Conservation (phyloP, 2,888 invertebrate genomes). For the Caenorhabditis sp. region DNA sequence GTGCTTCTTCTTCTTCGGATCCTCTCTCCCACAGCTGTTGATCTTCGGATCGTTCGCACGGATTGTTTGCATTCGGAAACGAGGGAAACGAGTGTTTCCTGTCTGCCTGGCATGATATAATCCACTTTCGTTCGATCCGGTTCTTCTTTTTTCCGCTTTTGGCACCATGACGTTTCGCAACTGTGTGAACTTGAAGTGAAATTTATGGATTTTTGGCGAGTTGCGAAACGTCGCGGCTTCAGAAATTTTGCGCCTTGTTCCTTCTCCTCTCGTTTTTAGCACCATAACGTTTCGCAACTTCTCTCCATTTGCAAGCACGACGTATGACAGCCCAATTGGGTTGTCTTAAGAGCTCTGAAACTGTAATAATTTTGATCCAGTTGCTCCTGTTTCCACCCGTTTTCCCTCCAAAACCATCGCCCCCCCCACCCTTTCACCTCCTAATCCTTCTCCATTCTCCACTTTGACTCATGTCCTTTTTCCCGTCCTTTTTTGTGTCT, state of each 20-base stretch:
- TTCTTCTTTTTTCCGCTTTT: not conserved
- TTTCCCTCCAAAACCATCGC: not conserved
- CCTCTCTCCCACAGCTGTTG: constrained; percentile 41
- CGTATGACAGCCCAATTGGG: too few species aligned
- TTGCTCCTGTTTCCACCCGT: not conserved
- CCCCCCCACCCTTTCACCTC: too few species aligned
- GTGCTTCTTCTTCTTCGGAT: not conserved
- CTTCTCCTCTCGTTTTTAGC: not conserved
- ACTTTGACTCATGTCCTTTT: constrained; percentile 10
- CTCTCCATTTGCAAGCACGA: too few species aligned
- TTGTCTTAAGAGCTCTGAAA: too few species aligned
- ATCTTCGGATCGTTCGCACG: constrained; percentile 31
- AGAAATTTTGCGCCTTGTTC: not conserved
- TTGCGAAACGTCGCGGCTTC: not conserved
- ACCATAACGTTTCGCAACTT: too few species aligned
- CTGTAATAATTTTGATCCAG: too few species aligned
- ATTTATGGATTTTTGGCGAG: too few species aligned
- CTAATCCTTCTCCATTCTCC: constrained; percentile 4
- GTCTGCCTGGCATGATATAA: too few species aligned
- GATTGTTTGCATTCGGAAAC: constrained; percentile 34
- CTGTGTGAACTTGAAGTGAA: too few species aligned
- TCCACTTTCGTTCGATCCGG: not conserved
- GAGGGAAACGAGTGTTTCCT: too few species aligned
- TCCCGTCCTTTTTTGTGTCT: not conserved
- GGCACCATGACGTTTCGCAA: too few species aligned